Base-by-base conservation (phyloP, 2,113 vertebrate species). In the Sturnus vulgaris region DNA sequence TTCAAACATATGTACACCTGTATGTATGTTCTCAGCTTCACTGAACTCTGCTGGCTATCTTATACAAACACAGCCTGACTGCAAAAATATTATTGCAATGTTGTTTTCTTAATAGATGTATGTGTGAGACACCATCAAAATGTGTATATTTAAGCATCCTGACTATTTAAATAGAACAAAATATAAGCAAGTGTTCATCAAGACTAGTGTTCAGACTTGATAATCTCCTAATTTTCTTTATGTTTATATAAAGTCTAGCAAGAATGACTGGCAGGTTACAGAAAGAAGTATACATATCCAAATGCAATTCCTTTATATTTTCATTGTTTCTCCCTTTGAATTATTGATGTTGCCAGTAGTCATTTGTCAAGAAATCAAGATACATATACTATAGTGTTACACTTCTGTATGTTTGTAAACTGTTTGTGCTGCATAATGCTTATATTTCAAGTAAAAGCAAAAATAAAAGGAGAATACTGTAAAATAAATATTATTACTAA, bases 321-420 rank as follows among this genome's bases (percentile, higher is more conserved):
- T 96, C 90, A 95, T 95, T 97, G 95, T 96, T 97, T 97, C 91
- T 97, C n/a, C 92, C 95, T 94, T 95, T 98, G 97, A 98, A 98
- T 98, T 98, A 98, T 98, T 98, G 96, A 98, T 98, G 96, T 97
- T 94, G 96, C 97, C 96, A 93, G 96, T 92, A 97, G 97, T 97
- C 96, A 97, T 97, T 97, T 97, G 92, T 96, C 97, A 97, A 95
- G 95, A 97, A 98, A 97, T 96, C 94, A 96, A 97, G 93, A 93
- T 89, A 88, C 35, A 81, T 94, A 92, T 83, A 78, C 64, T 94
- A 66, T 49, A 95, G 82, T 63, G 56, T 60, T 85, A 56, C 55
- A 75, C 69, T 97, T 95, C 86, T 69, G 60, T 95, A 78, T 91
- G 57, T 93, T 93, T 96, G 65, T 94, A 96, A 97, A 97, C 87